phyloP scores from a whole-genome alignment of 2,113 vertebrate genomes.

The Corvus moneduloides region DNA sequence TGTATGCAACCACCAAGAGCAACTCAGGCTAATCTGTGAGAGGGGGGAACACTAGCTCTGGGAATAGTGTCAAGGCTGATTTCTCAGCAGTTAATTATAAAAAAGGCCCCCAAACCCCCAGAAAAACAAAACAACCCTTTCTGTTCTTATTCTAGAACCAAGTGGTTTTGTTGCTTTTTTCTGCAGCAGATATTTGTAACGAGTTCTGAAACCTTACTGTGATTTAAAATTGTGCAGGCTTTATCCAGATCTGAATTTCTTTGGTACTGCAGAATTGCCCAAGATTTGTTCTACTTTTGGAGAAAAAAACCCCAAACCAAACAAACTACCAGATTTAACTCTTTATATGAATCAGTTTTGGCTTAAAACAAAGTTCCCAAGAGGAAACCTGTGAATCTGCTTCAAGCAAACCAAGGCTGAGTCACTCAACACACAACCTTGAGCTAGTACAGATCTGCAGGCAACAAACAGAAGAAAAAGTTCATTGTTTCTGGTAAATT shows the following conservation, averaged over 20 bases:
- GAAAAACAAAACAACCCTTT: neutral
- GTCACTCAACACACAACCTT: neutral
- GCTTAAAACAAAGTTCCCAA: neutral
- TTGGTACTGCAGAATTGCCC: neutral
- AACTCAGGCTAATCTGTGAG: neutral
- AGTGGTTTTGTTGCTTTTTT: neutral
- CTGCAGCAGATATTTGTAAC: neutral
- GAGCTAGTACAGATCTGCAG: neutral
- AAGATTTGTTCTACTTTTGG: neutral
- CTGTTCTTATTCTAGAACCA: neutral
- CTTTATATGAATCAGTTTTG: neutral
- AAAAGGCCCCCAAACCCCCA: rapidly evolving
- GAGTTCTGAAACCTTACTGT: neutral
- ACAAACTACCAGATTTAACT: neutral
- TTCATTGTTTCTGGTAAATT: neutral
- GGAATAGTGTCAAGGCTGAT: neutral
- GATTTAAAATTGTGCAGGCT: neutral
- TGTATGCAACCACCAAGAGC: neutral
- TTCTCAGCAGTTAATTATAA: neutral
- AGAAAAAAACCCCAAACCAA: neutral
- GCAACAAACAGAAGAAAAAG: neutral
- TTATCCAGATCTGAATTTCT: neutral
- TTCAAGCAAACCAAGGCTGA: neutral
- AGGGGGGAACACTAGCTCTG: neutral
- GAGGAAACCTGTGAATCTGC: neutral